Conservation (phyloP, 2,797 vertebrate species). For the Paguma larvata region DNA sequence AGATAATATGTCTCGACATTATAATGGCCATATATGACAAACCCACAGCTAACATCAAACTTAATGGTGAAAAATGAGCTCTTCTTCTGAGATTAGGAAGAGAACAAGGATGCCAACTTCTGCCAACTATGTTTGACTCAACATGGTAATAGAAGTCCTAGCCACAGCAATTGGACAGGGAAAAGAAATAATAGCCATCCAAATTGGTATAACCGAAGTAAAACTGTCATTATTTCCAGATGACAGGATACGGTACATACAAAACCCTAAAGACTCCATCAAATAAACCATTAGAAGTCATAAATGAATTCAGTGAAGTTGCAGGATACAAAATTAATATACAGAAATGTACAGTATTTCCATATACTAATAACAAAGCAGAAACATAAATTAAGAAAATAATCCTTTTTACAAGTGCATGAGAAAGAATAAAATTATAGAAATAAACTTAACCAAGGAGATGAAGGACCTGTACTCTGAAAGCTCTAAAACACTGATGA, state of each 20-base stretch:
- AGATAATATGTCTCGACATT: background rate
- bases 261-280: background rate
- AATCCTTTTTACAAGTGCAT: background rate
- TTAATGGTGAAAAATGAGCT: background rate
- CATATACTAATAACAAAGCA: background rate
- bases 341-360: background rate
- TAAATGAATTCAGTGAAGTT: background rate
- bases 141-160: background rate
- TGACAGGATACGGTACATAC: background rate
- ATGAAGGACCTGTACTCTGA: background rate
- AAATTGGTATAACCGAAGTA: background rate
- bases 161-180: background rate
- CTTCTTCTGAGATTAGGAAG: background rate
- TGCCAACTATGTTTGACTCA: background rate
- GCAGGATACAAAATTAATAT: background rate
- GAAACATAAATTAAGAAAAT: background rate
- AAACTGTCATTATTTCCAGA: background rate
- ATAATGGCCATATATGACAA: background rate
- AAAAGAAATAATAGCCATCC: background rate
- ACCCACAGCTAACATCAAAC: background rate
- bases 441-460: background rate
- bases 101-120: background rate
- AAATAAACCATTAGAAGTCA: background rate
- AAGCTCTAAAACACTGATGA: background rate
- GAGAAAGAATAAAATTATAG: background rate